These are phyloP conservation scores for Megatriorchis doriae DNA, from an alignment of 2,113 vertebrate genomes.

Conservation along the genomic window DNA sequence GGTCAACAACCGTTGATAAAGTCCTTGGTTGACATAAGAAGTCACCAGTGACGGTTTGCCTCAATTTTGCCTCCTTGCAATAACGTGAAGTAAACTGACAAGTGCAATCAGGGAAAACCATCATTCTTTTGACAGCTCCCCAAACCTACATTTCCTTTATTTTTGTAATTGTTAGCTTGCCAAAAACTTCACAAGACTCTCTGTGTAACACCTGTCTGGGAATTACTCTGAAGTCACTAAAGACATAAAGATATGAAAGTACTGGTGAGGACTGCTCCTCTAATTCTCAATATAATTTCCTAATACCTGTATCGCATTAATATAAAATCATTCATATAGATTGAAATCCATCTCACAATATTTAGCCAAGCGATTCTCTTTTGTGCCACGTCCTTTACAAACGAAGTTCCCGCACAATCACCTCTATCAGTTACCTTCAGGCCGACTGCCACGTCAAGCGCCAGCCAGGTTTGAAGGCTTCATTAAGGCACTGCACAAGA, in stretches of 20 bases:
- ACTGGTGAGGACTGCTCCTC: neutral
- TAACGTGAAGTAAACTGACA: neutral
- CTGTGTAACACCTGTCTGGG: neutral
- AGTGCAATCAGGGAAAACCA: neutral
- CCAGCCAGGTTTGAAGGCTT: neutral
- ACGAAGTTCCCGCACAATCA: neutral
- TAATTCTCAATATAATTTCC: neutral
- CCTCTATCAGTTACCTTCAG: neutral
- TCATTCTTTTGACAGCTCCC: neutral
- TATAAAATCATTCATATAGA: neutral
- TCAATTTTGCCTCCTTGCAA: neutral
- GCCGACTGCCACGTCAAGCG: fast-evolving
- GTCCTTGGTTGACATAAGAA: neutral
- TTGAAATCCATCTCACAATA: neutral
- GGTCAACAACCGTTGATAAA: no score
- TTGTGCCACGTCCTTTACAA: neutral
- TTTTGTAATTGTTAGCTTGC: neutral
- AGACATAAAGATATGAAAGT: neutral
- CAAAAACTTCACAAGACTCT: neutral
- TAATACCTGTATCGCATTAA: neutral
- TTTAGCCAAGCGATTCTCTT: neutral
- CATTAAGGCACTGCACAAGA: neutral
- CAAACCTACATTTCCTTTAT: neutral
- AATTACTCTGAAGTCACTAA: neutral
- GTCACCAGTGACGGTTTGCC: neutral